Conservation (phyloP, 2,797 vertebrate species). For the Acanthopagrus latus region DNA sequence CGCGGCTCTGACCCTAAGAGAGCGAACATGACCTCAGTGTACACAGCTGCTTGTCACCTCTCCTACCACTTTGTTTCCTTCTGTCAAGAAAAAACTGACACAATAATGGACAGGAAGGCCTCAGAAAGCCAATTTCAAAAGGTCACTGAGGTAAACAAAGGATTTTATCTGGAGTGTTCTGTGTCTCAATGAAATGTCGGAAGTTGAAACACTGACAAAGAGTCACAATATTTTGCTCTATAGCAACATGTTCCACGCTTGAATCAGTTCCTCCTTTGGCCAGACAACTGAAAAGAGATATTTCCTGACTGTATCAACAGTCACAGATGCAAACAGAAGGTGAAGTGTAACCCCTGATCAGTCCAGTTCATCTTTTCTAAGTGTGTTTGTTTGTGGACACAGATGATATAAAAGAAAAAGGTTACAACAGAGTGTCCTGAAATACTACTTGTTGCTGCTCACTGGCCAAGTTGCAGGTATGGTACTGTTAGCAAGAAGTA, state of each 20-base stretch:
- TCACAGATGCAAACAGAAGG: conserved; percentile 8
- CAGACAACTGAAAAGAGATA: not conserved
- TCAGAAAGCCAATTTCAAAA: conserved; percentile 37
- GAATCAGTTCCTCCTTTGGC: conserved; percentile 7
- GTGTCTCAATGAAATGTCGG: conserved; percentile 33
- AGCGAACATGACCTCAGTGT: conserved; percentile 65
- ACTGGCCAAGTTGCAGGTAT: not conserved
- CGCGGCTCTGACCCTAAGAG: conserved; percentile 46
- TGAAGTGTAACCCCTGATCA: not conserved
- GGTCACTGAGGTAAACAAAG: conserved; percentile 45
- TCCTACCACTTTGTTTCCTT: conserved; percentile 61
- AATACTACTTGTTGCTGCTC: not conserved
- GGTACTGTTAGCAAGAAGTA: not conserved
- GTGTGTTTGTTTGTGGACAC: not conserved
- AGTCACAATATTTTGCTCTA: no score
- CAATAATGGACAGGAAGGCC: conserved; percentile 43
- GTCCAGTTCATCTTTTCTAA: not conserved
- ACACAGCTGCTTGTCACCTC: conserved; percentile 78
- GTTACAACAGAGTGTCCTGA: not conserved
- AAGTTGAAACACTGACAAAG: not conserved
- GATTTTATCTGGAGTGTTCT: conserved; percentile 16
- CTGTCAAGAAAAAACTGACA: conserved; percentile 51
- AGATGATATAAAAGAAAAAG: not conserved
- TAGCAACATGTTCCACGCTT: not conserved
- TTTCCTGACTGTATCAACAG: conserved; percentile 22